Conservation (phyloP, 2,113 vertebrate species). For the Eptesicus fuscus region DNA sequence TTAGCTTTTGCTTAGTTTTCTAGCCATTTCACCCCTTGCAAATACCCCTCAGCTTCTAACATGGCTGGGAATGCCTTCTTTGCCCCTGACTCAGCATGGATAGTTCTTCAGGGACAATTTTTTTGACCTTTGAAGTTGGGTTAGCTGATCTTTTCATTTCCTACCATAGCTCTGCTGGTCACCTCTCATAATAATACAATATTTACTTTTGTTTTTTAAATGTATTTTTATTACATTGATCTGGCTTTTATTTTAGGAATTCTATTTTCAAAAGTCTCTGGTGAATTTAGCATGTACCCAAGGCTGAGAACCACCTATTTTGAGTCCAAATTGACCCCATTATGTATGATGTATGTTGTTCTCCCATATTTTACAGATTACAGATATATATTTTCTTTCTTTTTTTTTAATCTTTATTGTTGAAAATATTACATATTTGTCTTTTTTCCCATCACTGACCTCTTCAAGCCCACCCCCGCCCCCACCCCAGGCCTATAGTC, state of each 20-base stretch:
- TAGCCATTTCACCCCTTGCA: not conserved
- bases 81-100: not conserved
- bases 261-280: not conserved
- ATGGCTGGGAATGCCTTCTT: not conserved
- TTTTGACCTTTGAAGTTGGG: not conserved
- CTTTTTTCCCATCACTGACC: too few relatives aligned
- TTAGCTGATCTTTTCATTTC: not conserved
- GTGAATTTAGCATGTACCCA: not conserved
- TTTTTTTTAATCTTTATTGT: not conserved
- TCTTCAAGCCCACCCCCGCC: too few relatives aligned
- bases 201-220: too few relatives aligned
- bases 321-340: not conserved
- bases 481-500: too few relatives aligned
- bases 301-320: not conserved
- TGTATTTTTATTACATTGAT: not conserved
- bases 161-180: not conserved
- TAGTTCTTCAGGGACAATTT: not conserved
- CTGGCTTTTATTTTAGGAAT: not conserved
- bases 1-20: not conserved
- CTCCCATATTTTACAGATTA: not conserved
- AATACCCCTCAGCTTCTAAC: not conserved
- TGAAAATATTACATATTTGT: too few relatives aligned
- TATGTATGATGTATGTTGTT: not conserved
- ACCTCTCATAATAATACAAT: not conserved
- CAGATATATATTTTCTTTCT: not conserved